Base-by-base conservation (phyloP, 2,113 vertebrate genomes). In the Tylochromis polylepis region DNA sequence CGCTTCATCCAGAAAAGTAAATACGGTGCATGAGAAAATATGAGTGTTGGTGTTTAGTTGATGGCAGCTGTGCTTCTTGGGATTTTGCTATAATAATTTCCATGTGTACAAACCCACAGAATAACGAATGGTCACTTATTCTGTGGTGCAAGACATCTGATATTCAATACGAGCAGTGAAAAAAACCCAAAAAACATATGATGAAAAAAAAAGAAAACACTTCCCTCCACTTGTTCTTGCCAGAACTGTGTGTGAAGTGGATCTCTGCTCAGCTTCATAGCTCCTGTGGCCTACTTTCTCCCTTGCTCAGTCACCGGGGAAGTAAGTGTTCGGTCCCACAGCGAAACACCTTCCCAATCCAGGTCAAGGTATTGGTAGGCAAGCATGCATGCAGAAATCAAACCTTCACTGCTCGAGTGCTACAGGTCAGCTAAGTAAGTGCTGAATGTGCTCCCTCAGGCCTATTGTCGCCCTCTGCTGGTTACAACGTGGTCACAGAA, bases 391-490 rank as follows among this genome's bases (percentile, higher is more conserved):
- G 55, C 80, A 27, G 12, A 79, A 84, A 51, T 16, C 56, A 83
- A 75, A 22, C 43, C 27, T 14, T 31, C 16, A 18, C 38, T n/a
- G 34, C 78, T 16, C 31, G 5, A 79, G 9, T 79, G 79, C 53
- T 56, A 3, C 5, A 22, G 36, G 20, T 46, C 24, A 49, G 9
- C 3, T 43, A 1, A 60, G 16, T 60, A n/a, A 5, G 11, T 59
- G 43, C 31, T 36, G 9, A 10, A 53, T 20, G 5, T 16, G 2
- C 20, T 31, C 18, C 31, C 12, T 4, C 14, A 0, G 8, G 53
- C 51, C 34, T 14, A 1, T 27, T 89, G 85, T 88, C 87, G 89
- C 92, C 91, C 83, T 91, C 95, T 94, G 46, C 27, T 87, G 95
- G 93, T 27, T 24, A 34, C 14, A 41, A 16, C 9, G 41, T 75